Conservation (phyloP, 2,888 invertebrate genomes). For the Congeria kusceri region DNA sequence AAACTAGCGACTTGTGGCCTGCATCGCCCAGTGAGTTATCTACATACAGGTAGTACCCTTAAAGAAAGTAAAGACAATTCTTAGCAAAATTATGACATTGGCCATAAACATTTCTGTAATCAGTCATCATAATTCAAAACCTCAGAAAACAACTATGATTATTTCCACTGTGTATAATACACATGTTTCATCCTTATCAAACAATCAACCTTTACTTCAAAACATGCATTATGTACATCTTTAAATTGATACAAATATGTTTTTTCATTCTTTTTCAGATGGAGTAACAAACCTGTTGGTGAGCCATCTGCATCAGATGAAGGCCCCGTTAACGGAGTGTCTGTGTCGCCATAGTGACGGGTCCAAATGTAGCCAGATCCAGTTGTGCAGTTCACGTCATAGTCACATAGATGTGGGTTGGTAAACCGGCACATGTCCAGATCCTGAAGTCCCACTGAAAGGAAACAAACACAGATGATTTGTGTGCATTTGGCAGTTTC, state of each 20-base stretch:
- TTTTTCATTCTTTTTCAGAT: too few species aligned
- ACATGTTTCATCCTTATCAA: too few species aligned
- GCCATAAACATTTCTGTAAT: too few species aligned
- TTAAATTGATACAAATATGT: too few species aligned
- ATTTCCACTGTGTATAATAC: too few species aligned
- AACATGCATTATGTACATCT: too few species aligned
- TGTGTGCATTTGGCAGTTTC: too few species aligned
- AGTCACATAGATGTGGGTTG: slow-evolving; percentile 16
- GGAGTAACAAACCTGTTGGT: not conserved
- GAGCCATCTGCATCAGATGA: slow-evolving; percentile 7
- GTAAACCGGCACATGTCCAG: slow-evolving; percentile 4
- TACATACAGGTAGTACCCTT: slow-evolving; percentile 16
- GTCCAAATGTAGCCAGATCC: slow-evolving; percentile 17
- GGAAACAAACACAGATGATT: not conserved
- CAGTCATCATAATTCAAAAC: too few species aligned
- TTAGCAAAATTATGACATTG: too few species aligned
- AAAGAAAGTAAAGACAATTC: too few species aligned
- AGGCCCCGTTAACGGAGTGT: not conserved
- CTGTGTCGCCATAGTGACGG: not conserved
- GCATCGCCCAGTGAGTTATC: slow-evolving; percentile 21
- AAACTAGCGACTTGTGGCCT: slow-evolving; percentile 8
- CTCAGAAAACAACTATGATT: too few species aligned
- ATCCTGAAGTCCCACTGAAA: slow-evolving; percentile 25
- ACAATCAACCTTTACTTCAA: too few species aligned
- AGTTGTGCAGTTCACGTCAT: slow-evolving; percentile 5